Base-by-base conservation (phyloP, 2,888 invertebrate genomes). In the Tetragonisca angustula region DNA sequence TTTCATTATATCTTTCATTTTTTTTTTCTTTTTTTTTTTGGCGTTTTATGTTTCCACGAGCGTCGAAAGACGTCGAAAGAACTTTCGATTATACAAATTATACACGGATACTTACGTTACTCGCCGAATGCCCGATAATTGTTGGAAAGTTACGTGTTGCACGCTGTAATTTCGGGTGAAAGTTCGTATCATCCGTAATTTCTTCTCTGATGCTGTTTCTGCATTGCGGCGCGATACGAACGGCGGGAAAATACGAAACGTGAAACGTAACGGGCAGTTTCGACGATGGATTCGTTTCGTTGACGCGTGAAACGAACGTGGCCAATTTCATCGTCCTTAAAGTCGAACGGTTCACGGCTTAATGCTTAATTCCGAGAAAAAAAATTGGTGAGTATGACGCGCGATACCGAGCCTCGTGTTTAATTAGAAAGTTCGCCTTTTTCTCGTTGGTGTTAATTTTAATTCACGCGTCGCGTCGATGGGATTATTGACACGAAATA, bases 151-250 rank as follows among this genome's bases (percentile, higher is more conserved):
- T 81, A 85, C 77, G 56, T 9, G 43, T 69, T 43, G 80, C 76
- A 75, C 79, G 65, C 80, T 87, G 65, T 89, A 89, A 88, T 89
- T 88, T 89, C 86, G 79, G 83, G 89, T 86, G 89, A 89, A 89
- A 89, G 89, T 88, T 85, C 87, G 81, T 59, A 68, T 76, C 72
- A 67, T 70, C 79, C 62, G 62, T 72, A 74, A 81, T 81, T 61
- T 62, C 62, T 65, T 79, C 59, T 27, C 61, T 61, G 52, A 2
- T 59, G 27, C 17, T 32, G 32, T 27, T 17, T 11, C 15, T 50
- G 11, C 70, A n/a, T n/a, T n/a, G 49, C 21, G 21, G 68, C 13
- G 52, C 80, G 71, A 49, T 19, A 65, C 56, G 56, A 15, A 27
- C 17, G 19, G 50, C 27, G 24, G 56, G 21, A 59, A 81, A 69